Percentiles rank a stretch among this genome's conserved stretches.
phyloP scores from a whole-genome alignment of 1,140 invertebrate genomes.

The Ceratitis capitata region DNA sequence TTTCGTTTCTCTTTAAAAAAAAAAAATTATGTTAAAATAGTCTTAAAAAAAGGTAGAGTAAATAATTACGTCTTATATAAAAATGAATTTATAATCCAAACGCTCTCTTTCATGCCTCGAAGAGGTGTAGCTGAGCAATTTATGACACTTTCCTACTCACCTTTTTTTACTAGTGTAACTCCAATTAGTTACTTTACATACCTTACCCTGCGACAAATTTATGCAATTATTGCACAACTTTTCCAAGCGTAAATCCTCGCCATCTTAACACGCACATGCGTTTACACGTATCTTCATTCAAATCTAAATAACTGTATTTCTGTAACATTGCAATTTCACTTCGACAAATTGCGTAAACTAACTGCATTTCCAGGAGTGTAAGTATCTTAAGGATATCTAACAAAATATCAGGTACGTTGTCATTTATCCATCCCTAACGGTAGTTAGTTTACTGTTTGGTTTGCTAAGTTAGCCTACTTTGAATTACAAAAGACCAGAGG shows the following conservation, averaged over 20 bases:
- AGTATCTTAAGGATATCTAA: background rate
- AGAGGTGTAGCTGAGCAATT: too few relatives aligned
- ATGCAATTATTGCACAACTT: conserved; percentile 8
- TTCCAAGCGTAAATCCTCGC: background rate
- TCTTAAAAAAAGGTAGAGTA: too few relatives aligned
- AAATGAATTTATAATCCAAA: too few relatives aligned
- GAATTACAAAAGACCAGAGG: background rate
- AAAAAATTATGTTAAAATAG: too few relatives aligned
- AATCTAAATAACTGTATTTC: background rate
- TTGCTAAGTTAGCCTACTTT: background rate
- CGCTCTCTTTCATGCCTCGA: too few relatives aligned
- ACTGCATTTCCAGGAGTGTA: background rate
- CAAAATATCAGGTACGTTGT: background rate
- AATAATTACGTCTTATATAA: too few relatives aligned
- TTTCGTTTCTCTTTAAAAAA: too few relatives aligned
- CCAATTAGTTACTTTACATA: too few relatives aligned
- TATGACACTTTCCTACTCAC: too few relatives aligned
- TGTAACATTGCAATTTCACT: background rate
- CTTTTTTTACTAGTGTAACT: too few relatives aligned
- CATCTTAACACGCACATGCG: too few relatives aligned
- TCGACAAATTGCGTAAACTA: background rate
- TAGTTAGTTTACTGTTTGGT: background rate
- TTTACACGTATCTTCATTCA: background rate
- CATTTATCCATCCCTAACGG: background rate
- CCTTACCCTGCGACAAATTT: background rate